These are phyloP conservation scores for Tinea pellionella DNA, from an alignment of 2,888 invertebrate genomes.

Conservation along the genomic window DNA sequence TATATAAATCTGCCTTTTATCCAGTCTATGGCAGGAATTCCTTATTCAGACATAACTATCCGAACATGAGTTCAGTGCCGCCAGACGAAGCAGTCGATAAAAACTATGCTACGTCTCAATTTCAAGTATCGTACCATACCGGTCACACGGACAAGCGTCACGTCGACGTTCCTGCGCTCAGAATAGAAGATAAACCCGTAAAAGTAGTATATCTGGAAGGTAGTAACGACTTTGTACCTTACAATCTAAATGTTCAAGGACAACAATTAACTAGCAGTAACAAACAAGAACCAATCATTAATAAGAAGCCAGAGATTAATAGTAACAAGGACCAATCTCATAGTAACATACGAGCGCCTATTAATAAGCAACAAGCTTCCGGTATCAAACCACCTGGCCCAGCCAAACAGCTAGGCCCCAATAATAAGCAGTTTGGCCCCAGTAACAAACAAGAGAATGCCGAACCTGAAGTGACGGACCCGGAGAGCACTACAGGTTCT, in stretches of 20 bases:
- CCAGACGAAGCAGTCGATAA: slow-evolving; percentile 35
- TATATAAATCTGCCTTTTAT: not conserved
- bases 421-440: too few species aligned
- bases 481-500: not conserved
- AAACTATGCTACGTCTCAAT: slow-evolving; percentile 49
- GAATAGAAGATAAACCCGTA: slow-evolving; percentile 58
- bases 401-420: too few species aligned
- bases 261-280: slow-evolving; percentile 33
- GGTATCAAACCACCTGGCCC: too few species aligned
- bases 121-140: slow-evolving; percentile 54
- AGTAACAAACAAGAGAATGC: not conserved
- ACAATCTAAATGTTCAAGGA: slow-evolving; percentile 45
- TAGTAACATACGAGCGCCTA: too few species aligned
- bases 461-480: not conserved
- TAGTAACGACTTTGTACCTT: slow-evolving; percentile 34
- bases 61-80: slow-evolving; percentile 17
- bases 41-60: slow-evolving; percentile 24
- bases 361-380: too few species aligned
- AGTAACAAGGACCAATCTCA: too few species aligned
- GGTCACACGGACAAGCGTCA: slow-evolving; percentile 50
- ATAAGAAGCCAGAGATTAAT: too few species aligned
- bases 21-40: slow-evolving; percentile 21
- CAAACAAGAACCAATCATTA: not conserved
- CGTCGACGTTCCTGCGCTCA: slow-evolving; percentile 36
- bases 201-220: slow-evolving; percentile 54